Base-by-base conservation (phyloP, 2,113 vertebrate genomes). In the Carettochelys insculpta region DNA sequence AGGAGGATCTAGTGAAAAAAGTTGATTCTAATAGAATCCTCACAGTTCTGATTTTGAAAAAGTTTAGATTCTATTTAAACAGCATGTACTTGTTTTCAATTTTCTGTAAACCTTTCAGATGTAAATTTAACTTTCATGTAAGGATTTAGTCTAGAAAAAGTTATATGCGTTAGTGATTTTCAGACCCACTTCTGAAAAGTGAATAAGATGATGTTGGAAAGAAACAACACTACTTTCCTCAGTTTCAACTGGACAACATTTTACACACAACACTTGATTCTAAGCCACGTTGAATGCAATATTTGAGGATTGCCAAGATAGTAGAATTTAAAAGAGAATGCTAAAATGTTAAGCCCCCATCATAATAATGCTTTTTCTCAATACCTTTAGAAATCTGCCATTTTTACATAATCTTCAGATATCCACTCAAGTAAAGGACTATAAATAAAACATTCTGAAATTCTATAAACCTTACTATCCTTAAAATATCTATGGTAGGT, bases 381-480 rank as follows among this genome's bases (percentile, higher is more conserved):
- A 41, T 20, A 38, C 82, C 92, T 89, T 79, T 87, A 88, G 80
- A 77, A 82, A 84, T 80, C 89, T 92, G 77, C 90, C 82, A 83
- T 89, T 89, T 20, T 94, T 80, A 82, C 1, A 82, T 2, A 61
- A 65, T 22, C 56, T 65, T 45, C 86, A 86, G 41, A 86, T 47
- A 82, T 27, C 91, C 77, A 92, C 87, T 58, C 31, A 86, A 86
- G 27, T 19, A 85, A 45, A 84, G 16, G 22, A 84, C 13, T 82
- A 80, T 19, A 52, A 77, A 52, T 3, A 92, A 83, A 95, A 48
- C 6, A 47, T 51, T 90, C 79, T 73, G 61, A 82, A 4, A n/a
- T 3, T 48, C 6, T 13, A 51, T 73, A 73, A 43, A 73, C 22
- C 38, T 45, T 27, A 73, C 20, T 43, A 73, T 73, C 22, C 41